Evolutionary conservation across 2,888 invertebrate genomes (phyloP), one percentile per base, ranked within the genome.

Genomic region (Sinopyrophorus schimmeli): DNA sequence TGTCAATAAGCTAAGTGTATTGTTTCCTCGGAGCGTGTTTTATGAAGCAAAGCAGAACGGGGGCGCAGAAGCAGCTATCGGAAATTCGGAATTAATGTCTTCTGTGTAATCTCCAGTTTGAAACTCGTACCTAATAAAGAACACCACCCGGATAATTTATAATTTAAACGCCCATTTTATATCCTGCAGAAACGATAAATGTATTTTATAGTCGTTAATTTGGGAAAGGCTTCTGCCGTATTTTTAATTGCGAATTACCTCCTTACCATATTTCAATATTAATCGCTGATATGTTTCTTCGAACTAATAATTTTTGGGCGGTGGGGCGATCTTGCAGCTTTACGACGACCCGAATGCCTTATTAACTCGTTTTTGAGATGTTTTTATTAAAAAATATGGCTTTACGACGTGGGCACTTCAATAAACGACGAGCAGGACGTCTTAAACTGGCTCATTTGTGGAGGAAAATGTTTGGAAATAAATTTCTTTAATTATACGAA

Each of bases 11-110:
- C 38, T 49, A 49, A 54, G 53, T 48, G 58, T 57, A 58, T 51
- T 57, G 52, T 58, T 58, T 57, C 56, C 56, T 53, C 54, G 44
- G 42, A 34, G 38, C 49, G 50, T 58, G 54, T 56, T 54, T 58
- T 54, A 54, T 48, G 56, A 54, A 54, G 42, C 51, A 48, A 30
- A 54, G 26, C 18, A 18, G 39, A 23, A 11, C 31, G 20, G 26
- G 26, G 31, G 35, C 21, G 43, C 46, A 48, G 40, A 47, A 43
- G 54, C 53, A 53, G 50, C 42, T 64, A 67, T 67, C 62, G 64
- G 62, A 65, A 66, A 63, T 65, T 65, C 52, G 57, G 62, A 66
- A 66, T 67, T 67, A 67, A 67, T 66, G 66, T 60, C 61, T 61
- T 63, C 67, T 65, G 66, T 61, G 63, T 61, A 66, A 63, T 67